These are phyloP conservation scores for Pachypeltis micranthus DNA, from an alignment of 1,140 invertebrate genomes.

Conservation along the genomic window DNA sequence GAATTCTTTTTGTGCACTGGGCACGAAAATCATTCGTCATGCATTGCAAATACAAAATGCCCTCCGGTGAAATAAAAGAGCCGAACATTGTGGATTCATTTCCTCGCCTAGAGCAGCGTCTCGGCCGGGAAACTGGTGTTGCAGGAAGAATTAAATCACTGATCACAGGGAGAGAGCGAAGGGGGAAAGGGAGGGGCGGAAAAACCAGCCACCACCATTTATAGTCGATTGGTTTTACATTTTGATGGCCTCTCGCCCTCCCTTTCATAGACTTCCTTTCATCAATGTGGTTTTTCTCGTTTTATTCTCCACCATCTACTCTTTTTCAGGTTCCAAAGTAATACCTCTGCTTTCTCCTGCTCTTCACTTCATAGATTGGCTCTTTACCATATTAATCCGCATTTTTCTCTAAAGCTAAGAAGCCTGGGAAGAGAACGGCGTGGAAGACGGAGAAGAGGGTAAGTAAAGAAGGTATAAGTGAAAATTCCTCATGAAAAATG, in stretches of 20 bases:
- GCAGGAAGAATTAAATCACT: background rate
- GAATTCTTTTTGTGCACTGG: too few species aligned
- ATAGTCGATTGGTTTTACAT: constrained; percentile 4
- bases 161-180: too few species aligned
- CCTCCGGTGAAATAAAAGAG: too few species aligned
- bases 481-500: constrained; percentile 8
- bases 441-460: background rate
- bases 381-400: background rate
- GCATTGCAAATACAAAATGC: too few species aligned
- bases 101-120: too few species aligned
- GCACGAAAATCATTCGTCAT: too few species aligned
- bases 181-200: background rate
- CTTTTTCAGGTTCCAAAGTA: background rate
- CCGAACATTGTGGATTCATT: too few species aligned
- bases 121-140: too few species aligned
- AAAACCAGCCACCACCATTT: background rate
- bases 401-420: background rate
- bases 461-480: constrained; percentile 7
- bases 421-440: background rate
- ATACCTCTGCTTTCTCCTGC: background rate
- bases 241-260: background rate
- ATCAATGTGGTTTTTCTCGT: background rate
- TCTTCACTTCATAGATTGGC: background rate
- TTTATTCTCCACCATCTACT: background rate
- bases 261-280: background rate